phyloP scores from a whole-genome alignment of 2,888 invertebrate species.

The Eumerus sabulonum region DNA sequence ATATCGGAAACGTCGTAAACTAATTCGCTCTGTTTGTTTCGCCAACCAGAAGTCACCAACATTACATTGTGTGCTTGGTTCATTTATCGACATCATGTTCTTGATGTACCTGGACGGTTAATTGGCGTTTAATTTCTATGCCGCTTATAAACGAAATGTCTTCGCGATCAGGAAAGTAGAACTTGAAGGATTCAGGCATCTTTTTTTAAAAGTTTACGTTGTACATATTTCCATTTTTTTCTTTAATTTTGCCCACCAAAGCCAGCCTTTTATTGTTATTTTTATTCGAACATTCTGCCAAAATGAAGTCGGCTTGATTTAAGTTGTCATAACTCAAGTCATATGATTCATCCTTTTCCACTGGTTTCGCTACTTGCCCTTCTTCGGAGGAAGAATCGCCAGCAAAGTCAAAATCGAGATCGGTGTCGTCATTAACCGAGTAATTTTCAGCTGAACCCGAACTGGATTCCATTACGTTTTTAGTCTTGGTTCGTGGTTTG shows the following conservation, averaged over 20 bases:
- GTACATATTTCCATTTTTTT: constrained; percentile 36
- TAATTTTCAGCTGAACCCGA: constrained; percentile 55
- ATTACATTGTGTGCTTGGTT: too few species aligned
- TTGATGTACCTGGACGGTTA: constrained; percentile 23
- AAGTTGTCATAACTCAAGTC: constrained; percentile 30
- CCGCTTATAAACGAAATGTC: constrained; percentile 43
- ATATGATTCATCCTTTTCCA: constrained; percentile 6
- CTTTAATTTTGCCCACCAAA: constrained; percentile 38
- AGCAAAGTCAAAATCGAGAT: constrained; percentile 49
- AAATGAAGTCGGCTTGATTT: constrained; percentile 32
- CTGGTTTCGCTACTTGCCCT: constrained; percentile 15
- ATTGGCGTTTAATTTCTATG: constrained; percentile 32
- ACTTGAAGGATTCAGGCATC: constrained; percentile 36
- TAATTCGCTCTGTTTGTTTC: too few species aligned
- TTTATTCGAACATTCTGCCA: constrained; percentile 33
- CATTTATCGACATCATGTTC: too few species aligned
- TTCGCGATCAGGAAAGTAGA: constrained; percentile 45
- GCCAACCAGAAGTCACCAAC: too few species aligned
- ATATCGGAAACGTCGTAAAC: too few species aligned
- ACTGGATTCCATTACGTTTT: constrained; percentile 48
- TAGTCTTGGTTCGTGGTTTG: constrained; percentile 39
- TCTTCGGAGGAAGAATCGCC: constrained; percentile 32
- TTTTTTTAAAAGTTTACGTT: constrained; percentile 25
- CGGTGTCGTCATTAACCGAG: constrained; percentile 52
- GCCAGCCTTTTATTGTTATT: constrained; percentile 49